A percentile compares a stretch with the other conserved stretches of the same genome.
phyloP scores from a whole-genome alignment of 2,888 invertebrate species.

The Zaprionus obscuricornis region DNA sequence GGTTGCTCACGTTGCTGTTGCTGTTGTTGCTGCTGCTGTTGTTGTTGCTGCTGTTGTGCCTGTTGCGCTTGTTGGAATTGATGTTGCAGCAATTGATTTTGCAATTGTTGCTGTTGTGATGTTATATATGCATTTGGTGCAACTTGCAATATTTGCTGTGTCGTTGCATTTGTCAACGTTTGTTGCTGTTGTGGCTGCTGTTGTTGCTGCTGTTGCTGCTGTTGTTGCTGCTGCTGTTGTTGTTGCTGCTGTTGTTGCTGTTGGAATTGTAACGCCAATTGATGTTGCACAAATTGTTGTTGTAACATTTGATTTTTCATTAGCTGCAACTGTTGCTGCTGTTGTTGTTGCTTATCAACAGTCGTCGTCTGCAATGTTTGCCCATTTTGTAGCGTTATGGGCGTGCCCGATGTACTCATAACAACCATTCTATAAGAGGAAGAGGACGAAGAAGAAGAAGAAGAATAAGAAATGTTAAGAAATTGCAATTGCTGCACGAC shows the following conservation, averaged over 20 bases:
- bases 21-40: slow-evolving; percentile 84
- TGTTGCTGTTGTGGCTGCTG: slow-evolving; percentile 74
- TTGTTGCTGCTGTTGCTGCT: slow-evolving; percentile 83
- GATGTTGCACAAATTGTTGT: slow-evolving; percentile 78
- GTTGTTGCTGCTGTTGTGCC: slow-evolving; percentile 84
- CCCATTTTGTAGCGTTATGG: slow-evolving; percentile 81
- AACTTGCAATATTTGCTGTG: slow-evolving; percentile 79
- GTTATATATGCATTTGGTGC: slow-evolving; percentile 84
- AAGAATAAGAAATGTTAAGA: background rate
- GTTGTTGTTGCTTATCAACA: slow-evolving; percentile 77
- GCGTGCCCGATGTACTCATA: slow-evolving; percentile 82
- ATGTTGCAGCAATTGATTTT: slow-evolving; percentile 80
- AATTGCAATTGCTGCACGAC: background rate
- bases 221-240: slow-evolving; percentile 72
- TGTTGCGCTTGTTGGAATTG: slow-evolving; percentile 84
- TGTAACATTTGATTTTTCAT: slow-evolving; percentile 77
- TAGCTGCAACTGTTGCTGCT: slow-evolving; percentile 76
- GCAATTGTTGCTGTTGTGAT: slow-evolving; percentile 83
- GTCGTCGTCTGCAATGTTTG: slow-evolving; percentile 79
- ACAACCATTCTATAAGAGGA: slow-evolving; percentile 81
- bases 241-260: slow-evolving; percentile 81
- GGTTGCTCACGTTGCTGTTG: slow-evolving; percentile 76
- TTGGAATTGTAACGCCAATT: slow-evolving; percentile 72
- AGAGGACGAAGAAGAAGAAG: slow-evolving; percentile 2
- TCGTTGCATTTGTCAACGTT: slow-evolving; percentile 53